Evolutionary conservation across 1,140 invertebrate species (phyloP), one percentile per base, ranked within the genome.

Genomic region (Drosophila murphyi): DNA sequence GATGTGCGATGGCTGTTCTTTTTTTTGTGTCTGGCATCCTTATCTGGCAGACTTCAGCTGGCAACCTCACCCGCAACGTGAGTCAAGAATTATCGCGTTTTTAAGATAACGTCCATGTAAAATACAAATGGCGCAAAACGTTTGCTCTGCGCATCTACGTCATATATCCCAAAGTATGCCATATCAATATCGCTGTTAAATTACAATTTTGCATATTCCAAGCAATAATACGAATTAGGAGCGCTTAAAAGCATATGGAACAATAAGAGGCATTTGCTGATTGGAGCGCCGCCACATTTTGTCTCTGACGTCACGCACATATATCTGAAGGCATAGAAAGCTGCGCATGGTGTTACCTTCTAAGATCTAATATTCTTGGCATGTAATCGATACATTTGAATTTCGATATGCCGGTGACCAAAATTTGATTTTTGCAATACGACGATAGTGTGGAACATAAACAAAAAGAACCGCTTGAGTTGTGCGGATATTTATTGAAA

Each of bases 21-120:
- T 74, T 68, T 74, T 61, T 55, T 56, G 72, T 57, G 51, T 73
- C 71, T 73, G 71, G 71, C 71, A 73, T 73, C 71, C 71, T 73
- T 73, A 73, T 73, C 71, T 69, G 32, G 32, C 56, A 55, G 41
- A 55, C 35, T 41, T 41, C 50, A 70, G 72, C 51, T 73, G 71
- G 65, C 71, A 73, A 73, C 71, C 71, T 57, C 71, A 35, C 50
- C 56, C 64, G 64, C 56, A 69, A 45, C 37, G 32, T 73, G 50
- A 73, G 39, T 61, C 71, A 73, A 61, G 50, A 73, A 48, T 69
- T 69, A 69, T 73, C 71, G 64, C 64, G 45, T n/a, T 62, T 37
- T 3, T 52, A 47, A 68, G 63, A 72, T 72, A 68, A 51, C 70
- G 54, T 31, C 34, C 34, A 60, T 60, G 12, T 12, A 41, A 20